Base-by-base conservation (phyloP, 2,797 vertebrate genomes). In the Enoplosus armatus region DNA sequence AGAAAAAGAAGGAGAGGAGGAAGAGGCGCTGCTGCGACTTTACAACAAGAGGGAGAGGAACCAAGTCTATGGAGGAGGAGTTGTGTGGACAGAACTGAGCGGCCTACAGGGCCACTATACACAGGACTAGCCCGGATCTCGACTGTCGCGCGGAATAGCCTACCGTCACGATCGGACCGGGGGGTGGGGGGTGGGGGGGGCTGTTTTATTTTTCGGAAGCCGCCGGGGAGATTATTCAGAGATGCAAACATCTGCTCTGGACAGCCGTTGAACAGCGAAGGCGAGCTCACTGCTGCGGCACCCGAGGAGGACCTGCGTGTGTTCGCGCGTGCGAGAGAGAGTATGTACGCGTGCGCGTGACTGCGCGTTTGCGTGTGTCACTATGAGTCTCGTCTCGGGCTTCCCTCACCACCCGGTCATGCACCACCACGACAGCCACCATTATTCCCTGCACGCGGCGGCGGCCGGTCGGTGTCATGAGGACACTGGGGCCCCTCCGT, bases 321-420 rank as follows among this genome's bases (percentile, higher is more conserved):
- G 55, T 22, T 60, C 0, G 62, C 20, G 75, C 3, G 50, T 43
- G 73, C 15, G 18, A 7, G 39, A 43, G 71, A n/a, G 53, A n/a
- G n/a, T n/a, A n/a, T 53, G 41, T 39, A 53, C 26, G 45, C 8
- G 47, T 0, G 22, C 4, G 68, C 3, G 29, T 11, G 51, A 5
- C 69, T 29, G 71, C 10, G 72, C 39, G 64, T 66, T 1, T 67
- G 71, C 59, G 56, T 73, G 77, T 83, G 79, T 87, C 90, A 95
- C 91, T 65, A 98, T 98, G 98, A 99, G 97, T 96, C 91, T 99
- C 39, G 98, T 98, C 26, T 97, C 98, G 86, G 97, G 98, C 76
- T 99, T 98, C 84, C 97, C 97, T 87, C 98, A 98, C 96, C 98
- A 98, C 91, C 96, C 98, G 59, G 97, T 97, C 95, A 97, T 98